Evolutionary conservation across 2,113 vertebrate species (phyloP).

Genomic region (Macquaria ambigua): DNA sequence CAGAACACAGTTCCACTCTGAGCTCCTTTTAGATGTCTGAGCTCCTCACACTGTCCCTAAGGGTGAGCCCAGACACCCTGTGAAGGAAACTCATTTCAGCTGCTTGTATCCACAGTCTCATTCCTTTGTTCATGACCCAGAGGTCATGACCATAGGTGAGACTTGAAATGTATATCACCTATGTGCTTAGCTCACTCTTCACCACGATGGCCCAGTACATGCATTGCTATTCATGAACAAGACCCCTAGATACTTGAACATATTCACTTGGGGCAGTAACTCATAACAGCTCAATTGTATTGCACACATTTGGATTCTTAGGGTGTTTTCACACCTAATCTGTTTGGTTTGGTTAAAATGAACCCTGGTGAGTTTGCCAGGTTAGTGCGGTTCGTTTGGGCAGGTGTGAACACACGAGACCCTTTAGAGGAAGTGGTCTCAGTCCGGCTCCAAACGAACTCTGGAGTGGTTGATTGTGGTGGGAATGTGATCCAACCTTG

Average conservation of each 20-base stretch:
- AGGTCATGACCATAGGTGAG: neutral
- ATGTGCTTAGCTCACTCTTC: neutral
- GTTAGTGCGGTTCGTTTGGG: neutral
- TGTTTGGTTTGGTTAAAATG: neutral
- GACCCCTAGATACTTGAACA: neutral
- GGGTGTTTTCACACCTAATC: neutral
- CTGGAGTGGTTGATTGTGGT: no score
- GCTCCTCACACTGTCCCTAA: conserved; percentile 4
- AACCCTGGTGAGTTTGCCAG: neutral
- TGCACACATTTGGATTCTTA: neutral
- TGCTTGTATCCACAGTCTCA: neutral
- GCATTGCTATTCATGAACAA: neutral
- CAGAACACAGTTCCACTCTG: neutral
- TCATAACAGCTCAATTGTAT: neutral
- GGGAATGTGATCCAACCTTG: no score
- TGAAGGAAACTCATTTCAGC: conserved; percentile 17
- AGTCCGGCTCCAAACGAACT: no score
- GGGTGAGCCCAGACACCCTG: neutral
- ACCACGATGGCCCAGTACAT: neutral
- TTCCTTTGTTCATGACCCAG: conserved; percentile 11
- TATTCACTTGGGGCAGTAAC: neutral
- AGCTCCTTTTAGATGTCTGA: neutral
- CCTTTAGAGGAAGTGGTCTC: no score
- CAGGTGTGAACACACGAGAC: no score
- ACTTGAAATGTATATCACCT: neutral